These are phyloP conservation scores for Pandemis corylana DNA, from an alignment of 2,888 invertebrate species.

Conservation along the genomic window DNA sequence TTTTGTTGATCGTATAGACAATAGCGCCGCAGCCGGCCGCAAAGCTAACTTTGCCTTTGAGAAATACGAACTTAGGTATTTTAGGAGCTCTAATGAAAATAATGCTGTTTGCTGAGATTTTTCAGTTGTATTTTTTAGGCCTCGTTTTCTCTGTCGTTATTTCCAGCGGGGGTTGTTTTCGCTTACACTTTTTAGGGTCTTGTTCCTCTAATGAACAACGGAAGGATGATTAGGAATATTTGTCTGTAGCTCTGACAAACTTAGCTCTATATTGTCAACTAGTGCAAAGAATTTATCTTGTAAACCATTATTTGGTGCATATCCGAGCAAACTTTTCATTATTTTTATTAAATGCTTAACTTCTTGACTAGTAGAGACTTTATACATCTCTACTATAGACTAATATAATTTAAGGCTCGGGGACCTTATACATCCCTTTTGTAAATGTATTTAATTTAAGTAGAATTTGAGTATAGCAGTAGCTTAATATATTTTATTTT, in stretches of 20 bases:
- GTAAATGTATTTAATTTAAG: no score
- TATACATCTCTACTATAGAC: no score
- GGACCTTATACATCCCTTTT: no score
- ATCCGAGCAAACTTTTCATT: no score
- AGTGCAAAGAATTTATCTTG: neutral
- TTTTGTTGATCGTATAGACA: neutral
- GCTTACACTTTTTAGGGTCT: slow-evolving; percentile 1
- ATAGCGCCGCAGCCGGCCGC: neutral
- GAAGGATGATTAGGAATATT: neutral
- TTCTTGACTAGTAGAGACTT: no score
- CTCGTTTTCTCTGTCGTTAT: neutral
- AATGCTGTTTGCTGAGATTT: slow-evolving; percentile 7
- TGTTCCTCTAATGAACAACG: neutral
- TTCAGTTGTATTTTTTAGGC: neutral
- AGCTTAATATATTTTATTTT: no score
- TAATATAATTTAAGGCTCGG: no score
- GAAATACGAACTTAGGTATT: slow-evolving; percentile 8
- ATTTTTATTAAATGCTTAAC: no score
- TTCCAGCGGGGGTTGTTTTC: neutral
- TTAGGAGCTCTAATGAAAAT: slow-evolving; percentile 11
- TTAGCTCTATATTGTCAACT: neutral
- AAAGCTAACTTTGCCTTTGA: slow-evolving; percentile 9
- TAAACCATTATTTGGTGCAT: no score
- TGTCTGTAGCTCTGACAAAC: neutral
- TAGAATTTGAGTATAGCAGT: no score